Conservation (phyloP, 92 coral and sea anemone genomes). For the Palythoa heliodiscus region DNA sequence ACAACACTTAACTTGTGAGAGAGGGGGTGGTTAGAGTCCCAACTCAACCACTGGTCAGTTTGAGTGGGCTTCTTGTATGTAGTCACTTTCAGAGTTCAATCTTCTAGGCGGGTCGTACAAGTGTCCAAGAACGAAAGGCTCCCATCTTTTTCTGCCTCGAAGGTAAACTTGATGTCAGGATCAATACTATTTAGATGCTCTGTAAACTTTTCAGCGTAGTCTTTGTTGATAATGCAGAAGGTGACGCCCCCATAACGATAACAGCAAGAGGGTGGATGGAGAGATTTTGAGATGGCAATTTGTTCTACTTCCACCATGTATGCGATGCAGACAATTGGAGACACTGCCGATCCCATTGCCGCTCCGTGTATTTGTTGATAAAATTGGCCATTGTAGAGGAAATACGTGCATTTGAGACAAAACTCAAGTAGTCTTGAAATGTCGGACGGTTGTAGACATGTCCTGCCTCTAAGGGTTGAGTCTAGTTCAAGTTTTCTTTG, state of each 20-base stretch:
- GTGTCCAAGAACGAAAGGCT: too few species aligned
- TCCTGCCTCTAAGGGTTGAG: constrained; percentile 1
- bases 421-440: constrained; percentile 23
- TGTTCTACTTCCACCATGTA: constrained; percentile 29
- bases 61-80: too few species aligned
- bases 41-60: too few species aligned
- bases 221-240: not conserved
- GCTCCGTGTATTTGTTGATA: constrained; percentile 16
- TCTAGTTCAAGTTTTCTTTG: constrained; percentile 2
- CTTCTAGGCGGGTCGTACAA: too few species aligned
- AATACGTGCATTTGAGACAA: constrained; percentile 29
- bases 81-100: too few species aligned
- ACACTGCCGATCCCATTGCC: constrained; percentile 27
- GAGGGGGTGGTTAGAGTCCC: too few species aligned
- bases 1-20: too few species aligned
- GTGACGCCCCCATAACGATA: constrained; percentile 1
- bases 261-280: constrained; percentile 5
- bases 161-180: not conserved
- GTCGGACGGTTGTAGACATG: constrained; percentile 9
- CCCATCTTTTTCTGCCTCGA: not conserved
- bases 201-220: not conserved
- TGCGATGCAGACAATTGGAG: constrained; percentile 30
- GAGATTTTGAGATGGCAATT: constrained; percentile 1
- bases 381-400: constrained; percentile 20
- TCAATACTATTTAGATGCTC: not conserved